Percentiles rank a stretch among this genome's conserved stretches.
phyloP scores from a whole-genome alignment of 2,888 invertebrate species.

The Hirtodrosophila cameraria region DNA sequence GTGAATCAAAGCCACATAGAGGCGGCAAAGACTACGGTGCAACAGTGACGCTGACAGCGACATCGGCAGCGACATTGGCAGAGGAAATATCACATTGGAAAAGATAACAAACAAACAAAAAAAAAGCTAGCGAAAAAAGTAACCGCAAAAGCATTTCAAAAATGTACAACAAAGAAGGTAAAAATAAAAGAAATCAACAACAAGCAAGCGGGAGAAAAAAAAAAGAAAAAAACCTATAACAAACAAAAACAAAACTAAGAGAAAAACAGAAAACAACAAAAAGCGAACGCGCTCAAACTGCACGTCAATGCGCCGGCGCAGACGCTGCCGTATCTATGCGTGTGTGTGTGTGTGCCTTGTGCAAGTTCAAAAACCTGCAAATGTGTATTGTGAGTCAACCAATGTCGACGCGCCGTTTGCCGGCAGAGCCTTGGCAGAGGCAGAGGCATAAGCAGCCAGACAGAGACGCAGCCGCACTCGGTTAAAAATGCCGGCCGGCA shows the following conservation, averaged over 20 bases:
- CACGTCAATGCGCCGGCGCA: slow-evolving; percentile 66
- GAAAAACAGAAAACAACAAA: slow-evolving; percentile 23
- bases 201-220: slow-evolving; percentile 6
- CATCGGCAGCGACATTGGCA: slow-evolving; percentile 12
- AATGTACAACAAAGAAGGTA: slow-evolving; percentile 48
- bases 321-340: slow-evolving; percentile 22
- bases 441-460: slow-evolving; percentile 37
- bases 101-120: slow-evolving; percentile 50
- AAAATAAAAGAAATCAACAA: slow-evolving; percentile 40
- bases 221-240: slow-evolving; percentile 1
- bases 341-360: slow-evolving; percentile 50
- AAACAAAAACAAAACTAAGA: slow-evolving; percentile 18
- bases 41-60: not conserved
- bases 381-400: slow-evolving; percentile 49
- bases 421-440: slow-evolving; percentile 24
- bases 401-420: slow-evolving; percentile 20
- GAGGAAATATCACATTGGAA: slow-evolving; percentile 34
- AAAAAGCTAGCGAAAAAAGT: slow-evolving; percentile 40
- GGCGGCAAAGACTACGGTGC: not conserved
- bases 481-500: slow-evolving; percentile 80
- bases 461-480: slow-evolving; percentile 40
- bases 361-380: slow-evolving; percentile 80
- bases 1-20: slow-evolving; percentile 42
- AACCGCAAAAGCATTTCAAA: slow-evolving; percentile 65
- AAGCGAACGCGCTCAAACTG: slow-evolving; percentile 43